A percentile compares a stretch with the other conserved stretches of the same genome.
Conservation (phyloP, 2,797 vertebrate species). For the Sternotherus odoratus region DNA sequence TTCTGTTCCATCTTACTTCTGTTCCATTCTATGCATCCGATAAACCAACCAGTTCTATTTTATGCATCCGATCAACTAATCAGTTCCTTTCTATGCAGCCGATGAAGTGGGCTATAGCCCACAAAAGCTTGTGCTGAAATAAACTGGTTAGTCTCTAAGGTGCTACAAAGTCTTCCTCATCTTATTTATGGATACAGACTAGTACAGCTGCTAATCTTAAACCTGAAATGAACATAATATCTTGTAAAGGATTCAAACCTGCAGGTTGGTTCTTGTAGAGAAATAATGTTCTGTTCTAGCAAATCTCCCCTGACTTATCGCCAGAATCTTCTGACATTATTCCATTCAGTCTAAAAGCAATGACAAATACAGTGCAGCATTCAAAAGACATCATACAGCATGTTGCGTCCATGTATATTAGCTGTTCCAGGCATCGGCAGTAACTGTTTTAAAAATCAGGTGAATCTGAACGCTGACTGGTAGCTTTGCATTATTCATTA, state of each 20-base stretch:
- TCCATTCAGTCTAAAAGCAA: not conserved
- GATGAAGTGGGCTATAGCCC: no score
- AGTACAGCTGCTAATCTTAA: no score
- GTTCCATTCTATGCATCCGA: no score
- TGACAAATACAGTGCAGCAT: not conserved
- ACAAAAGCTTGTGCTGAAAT: no score
- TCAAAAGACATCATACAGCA: not conserved
- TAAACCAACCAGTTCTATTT: no score
- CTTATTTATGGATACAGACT: no score
- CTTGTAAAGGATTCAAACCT: conserved; percentile 30
- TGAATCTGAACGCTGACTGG: conserved; percentile 57
- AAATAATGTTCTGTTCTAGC: not conserved
- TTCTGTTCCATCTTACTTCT: no score
- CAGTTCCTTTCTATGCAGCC: no score
- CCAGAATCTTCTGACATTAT: not conserved
- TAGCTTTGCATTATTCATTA: conserved; percentile 80
- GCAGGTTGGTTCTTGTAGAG: conserved; percentile 31
- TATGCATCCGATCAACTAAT: no score
- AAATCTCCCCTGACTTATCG: fast-evolving
- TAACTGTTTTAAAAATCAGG: conserved; percentile 6
- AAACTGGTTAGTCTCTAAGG: no score
- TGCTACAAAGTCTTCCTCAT: no score
- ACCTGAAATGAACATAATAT: not conserved
- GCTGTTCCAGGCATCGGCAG: not conserved
- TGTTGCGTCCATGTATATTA: not conserved